These are phyloP conservation scores for Pangasius krempfi DNA, from an alignment of 2,797 vertebrate species.

Conservation along the genomic window DNA sequence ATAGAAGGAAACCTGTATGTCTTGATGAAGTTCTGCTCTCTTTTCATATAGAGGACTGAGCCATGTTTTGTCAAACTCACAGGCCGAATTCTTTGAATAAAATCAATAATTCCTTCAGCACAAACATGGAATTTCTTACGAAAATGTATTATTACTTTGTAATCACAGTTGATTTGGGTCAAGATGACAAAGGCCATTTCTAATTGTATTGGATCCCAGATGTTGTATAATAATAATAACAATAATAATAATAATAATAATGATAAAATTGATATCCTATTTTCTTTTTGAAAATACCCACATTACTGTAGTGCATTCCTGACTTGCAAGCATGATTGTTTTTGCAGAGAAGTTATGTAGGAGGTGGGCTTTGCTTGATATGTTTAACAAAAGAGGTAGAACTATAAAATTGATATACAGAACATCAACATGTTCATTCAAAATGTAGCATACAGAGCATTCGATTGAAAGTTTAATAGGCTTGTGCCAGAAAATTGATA, in stretches of 20 bases:
- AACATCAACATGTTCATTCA: neutral
- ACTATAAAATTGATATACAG: neutral
- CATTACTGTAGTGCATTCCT: no score
- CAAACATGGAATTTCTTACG: neutral
- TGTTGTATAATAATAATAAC: neutral
- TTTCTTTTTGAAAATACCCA: no score
- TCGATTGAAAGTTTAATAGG: neutral
- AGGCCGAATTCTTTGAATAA: neutral
- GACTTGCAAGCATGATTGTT: no score
- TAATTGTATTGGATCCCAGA: neutral
- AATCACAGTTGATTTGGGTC: neutral
- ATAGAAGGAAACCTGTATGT: neutral
- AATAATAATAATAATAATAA: neutral
- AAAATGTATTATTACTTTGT: neutral
- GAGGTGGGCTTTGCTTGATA: no score
- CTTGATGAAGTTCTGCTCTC: neutral
- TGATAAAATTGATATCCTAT: neutral
- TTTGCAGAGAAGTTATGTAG: no score
- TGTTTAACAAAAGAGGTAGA: no score
- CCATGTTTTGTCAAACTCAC: neutral
- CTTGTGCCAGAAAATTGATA: neutral
- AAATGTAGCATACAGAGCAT: neutral
- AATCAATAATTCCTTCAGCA: neutral
- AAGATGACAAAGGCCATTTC: neutral
- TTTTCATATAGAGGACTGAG: neutral